These are phyloP conservation scores for Lichenostomus cassidix DNA, from an alignment of 2,113 vertebrate species.

Conservation along the genomic window DNA sequence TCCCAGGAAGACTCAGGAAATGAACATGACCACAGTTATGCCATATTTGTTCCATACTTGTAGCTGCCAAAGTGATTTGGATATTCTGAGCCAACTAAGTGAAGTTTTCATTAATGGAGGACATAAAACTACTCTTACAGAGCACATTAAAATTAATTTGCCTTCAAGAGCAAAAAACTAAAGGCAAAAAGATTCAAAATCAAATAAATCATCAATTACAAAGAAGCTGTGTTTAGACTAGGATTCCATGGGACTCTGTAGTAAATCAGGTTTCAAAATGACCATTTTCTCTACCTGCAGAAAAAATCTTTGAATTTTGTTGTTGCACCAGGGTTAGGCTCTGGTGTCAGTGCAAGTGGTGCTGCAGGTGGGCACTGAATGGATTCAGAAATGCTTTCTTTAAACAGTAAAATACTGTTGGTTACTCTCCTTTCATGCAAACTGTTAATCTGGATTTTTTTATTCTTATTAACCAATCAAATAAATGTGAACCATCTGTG, in stretches of 20 bases:
- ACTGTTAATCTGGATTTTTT: neutral
- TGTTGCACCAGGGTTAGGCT: neutral
- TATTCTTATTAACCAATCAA: slow-evolving; percentile 57
- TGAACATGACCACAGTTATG: neutral
- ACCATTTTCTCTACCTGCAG: neutral
- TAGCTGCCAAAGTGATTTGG: neutral
- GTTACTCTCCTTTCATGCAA: neutral
- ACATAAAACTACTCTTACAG: slow-evolving; percentile 15
- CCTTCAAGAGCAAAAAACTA: slow-evolving; percentile 13
- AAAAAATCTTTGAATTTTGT: neutral
- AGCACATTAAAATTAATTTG: slow-evolving; percentile 37
- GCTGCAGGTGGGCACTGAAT: neutral
- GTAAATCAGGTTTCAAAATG: neutral
- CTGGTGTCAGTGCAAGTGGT: neutral
- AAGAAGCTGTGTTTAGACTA: neutral
- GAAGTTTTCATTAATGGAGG: slow-evolving; percentile 2
- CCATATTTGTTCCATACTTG: neutral
- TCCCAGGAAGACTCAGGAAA: neutral
- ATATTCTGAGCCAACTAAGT: neutral
- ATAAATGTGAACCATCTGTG: slow-evolving; percentile 33
- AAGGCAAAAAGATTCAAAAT: neutral
- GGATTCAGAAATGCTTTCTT: neutral
- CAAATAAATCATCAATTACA: neutral
- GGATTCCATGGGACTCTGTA: neutral
- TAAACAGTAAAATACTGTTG: neutral